Evolutionary conservation across 2,113 vertebrate species (phyloP), one percentile per base, ranked within the genome.

Genomic region (Promerops cafer): DNA sequence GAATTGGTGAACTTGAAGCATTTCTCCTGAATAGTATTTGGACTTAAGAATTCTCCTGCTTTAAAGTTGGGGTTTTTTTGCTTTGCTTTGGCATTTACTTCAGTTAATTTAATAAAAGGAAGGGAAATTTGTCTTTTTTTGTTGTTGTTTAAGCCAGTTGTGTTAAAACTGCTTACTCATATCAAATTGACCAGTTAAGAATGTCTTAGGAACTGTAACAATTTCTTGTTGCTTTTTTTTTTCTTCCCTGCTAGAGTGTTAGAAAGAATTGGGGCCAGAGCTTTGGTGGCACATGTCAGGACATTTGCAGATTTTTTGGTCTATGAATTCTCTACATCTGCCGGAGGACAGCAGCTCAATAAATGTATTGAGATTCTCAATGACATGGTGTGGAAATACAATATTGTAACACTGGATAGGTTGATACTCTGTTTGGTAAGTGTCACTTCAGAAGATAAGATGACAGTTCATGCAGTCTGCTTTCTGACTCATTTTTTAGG

Each of bases 381-480:
- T 84, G 99, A 99, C 96, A 99, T 99, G 99, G 99, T 99, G 44
- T 99, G 99, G 99, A 99, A 99, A 76, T 99, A 99, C 97, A 99
- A 99, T 98, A 99, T 99, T 39, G 99, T 99, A 95, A 99, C 99
- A 0, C 86, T 99, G 98, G 99, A 99, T 90, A 96, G 99, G 54
- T 97, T 99, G 85, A 99, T 99, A 87, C 97, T 99, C 66, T 99
- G 99, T 92, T 97, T 99, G 99, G 99, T 99, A 98, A 98, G 98
- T 83, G 35, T 75, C 42, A 40, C 37, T 61, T 76, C 60, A 30
- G 23, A 59, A 84, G 13, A 7, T n/a, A 47, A 61, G 28, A 16
- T 45, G 13, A 14, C n/a, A 37, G 13, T 40, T 81, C 16, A 4
- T 1, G 0, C 19, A 30, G 21, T 45, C 33, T 75, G 30, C 28